phyloP scores from a whole-genome alignment of 2,888 invertebrate species.

The Heliconius hortense region DNA sequence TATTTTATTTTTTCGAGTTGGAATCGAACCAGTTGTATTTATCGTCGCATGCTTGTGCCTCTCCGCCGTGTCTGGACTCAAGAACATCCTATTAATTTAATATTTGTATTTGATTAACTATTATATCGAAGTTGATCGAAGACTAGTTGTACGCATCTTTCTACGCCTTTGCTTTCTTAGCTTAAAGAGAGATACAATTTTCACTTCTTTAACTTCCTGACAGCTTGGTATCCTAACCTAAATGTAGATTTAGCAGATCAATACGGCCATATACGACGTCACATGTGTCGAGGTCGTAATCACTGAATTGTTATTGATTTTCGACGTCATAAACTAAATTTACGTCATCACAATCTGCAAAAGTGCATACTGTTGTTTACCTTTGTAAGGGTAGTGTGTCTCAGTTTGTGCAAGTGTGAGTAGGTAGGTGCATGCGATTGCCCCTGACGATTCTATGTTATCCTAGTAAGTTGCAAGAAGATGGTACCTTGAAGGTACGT shows the following conservation, averaged over 20 bases:
- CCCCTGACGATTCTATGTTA: not conserved
- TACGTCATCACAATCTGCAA: not conserved
- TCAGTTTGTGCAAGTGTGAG: not conserved
- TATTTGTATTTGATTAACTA: too few species aligned
- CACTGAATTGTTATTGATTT: not conserved
- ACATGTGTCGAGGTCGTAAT: not conserved
- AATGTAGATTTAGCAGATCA: not conserved
- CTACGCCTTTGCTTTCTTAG: not conserved
- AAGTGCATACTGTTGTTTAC: not conserved
- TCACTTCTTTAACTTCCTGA: not conserved
- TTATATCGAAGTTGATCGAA: too few species aligned
- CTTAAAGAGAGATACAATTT: not conserved
- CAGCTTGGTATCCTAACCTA: not conserved
- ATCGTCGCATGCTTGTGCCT: too few species aligned
- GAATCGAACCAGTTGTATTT: too few species aligned
- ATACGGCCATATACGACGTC: not conserved
- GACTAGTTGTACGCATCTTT: too few species aligned
- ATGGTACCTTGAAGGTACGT: not conserved
- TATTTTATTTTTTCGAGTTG: too few species aligned
- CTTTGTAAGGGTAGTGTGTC: not conserved
- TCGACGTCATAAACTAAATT: not conserved
- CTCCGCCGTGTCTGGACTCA: too few species aligned
- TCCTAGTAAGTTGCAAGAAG: not conserved
- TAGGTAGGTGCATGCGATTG: not conserved
- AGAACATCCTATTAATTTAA: too few species aligned